Evolutionary conservation across 2,888 invertebrate species (phyloP), one percentile per base, ranked within the genome.

Genomic region (Harpalus rufipes): DNA sequence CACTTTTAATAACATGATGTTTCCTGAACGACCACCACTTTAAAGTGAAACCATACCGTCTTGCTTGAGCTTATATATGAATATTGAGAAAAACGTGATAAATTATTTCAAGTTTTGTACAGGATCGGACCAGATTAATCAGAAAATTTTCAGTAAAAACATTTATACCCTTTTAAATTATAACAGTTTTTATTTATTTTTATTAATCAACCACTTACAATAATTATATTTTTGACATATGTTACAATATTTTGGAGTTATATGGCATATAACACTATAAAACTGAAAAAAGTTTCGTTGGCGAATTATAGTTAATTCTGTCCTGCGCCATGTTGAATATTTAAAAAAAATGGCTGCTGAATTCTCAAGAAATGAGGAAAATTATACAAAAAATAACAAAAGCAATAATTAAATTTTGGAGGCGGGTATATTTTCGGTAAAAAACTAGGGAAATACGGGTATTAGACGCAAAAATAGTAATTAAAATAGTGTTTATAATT

Each of bases 261-360:
- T 51, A 1, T 51, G 0, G 12, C 8, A 12, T 51, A 51, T 0
- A 51, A 51, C 10, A 12, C 44, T 10, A 8, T 12, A 12, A 51
- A 51, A 12, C 10, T 51, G 44, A 51, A 51, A 51, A 51, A 51
- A 51, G 5, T 12, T 12, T 12, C 10, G 12, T 3, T 51, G 44
- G 44, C 44, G 44, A 51, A 51, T 12, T 51, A 51, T 51, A 12
- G 0, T 51, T 51, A 51, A 51, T 51, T 51, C 44, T 12, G 12
- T 51, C 44, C 44, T 51, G 44, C 12, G 44, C 44, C 44, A 51
- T 51, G 44, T 51, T 51, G 44, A 51, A 51, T 51, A 51, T 51
- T 51, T 51, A 51, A 51, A 51, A 12, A 51, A 51, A 51, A 51
- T 51, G 44, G 44, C 12, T 51, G 44, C 12, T 8, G 44, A 51